A percentile compares a stretch with the other conserved stretches of the same genome.
Conservation (phyloP, 2,113 vertebrate genomes). For the Diadophis punctatus region DNA sequence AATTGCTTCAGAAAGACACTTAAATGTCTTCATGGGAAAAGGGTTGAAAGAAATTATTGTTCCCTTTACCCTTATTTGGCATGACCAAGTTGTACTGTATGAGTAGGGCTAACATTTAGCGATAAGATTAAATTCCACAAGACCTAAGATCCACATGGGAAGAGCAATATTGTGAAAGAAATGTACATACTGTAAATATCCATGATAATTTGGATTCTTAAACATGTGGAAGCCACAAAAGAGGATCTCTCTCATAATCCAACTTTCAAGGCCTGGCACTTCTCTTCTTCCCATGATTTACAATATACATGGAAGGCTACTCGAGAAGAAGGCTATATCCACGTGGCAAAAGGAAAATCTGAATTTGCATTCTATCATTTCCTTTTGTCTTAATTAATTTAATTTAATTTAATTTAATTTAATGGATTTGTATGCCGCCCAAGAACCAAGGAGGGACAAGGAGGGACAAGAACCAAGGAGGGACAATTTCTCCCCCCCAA, state of each 20-base stretch:
- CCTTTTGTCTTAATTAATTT: no score
- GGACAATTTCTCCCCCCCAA: no score
- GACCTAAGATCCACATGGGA: background rate
- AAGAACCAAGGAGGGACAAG: no score
- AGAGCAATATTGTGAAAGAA: background rate
- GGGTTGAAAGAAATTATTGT: background rate
- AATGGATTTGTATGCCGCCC: no score
- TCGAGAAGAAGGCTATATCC: background rate
- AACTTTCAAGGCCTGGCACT: background rate
- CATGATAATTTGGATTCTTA: background rate
- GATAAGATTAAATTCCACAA: background rate
- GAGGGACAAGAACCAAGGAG: no score
- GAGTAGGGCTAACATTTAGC: background rate
- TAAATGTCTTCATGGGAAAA: constrained; percentile 10
- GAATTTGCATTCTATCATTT: background rate
- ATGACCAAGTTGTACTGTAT: background rate
- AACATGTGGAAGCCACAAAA: background rate
- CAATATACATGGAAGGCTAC: background rate
- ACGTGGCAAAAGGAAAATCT: background rate
- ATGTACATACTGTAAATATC: background rate
- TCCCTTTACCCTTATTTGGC: background rate
- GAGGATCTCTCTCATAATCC: background rate
- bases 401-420: no score
- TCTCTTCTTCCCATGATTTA: background rate
- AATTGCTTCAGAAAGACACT: constrained; percentile 31